A percentile compares a stretch with the other conserved stretches of the same genome.
These are phyloP conservation scores for Elgonia sp. DNA, from an alignment of 2,888 invertebrate species.

Conservation along the genomic window DNA sequence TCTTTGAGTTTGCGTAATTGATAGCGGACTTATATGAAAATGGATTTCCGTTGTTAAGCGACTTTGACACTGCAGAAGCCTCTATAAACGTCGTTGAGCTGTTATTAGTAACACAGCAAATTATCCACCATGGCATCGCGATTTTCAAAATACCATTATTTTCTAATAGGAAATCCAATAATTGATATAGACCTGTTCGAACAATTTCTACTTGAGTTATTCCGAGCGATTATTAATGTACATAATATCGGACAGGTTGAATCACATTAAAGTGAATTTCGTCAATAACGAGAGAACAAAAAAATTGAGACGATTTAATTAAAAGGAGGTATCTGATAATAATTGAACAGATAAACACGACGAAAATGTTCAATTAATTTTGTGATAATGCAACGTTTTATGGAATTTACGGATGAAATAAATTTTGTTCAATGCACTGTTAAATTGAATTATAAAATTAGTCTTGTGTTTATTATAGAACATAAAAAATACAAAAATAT, in stretches of 20 bases:
- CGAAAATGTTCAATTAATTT: no score
- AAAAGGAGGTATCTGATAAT: neutral
- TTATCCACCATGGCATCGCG: conserved; percentile 7
- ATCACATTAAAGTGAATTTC: conserved; percentile 14
- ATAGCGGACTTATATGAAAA: neutral
- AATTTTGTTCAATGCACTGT: no score
- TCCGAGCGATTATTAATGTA: conserved; percentile 42
- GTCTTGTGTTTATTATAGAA: no score
- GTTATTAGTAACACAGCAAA: conserved; percentile 9
- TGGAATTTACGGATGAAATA: neutral
- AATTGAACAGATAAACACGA: no score
- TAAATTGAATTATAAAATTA: no score
- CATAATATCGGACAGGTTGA: conserved; percentile 29
- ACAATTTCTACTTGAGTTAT: conserved; percentile 39
- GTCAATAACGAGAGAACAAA: conserved; percentile 10
- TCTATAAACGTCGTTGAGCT: neutral
- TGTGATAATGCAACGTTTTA: neutral
- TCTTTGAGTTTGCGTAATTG: no score
- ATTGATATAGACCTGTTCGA: conserved; percentile 41
- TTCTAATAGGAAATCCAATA: conserved; percentile 46
- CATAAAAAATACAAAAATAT: no score
- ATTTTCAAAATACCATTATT: conserved; percentile 25
- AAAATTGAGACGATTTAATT: conserved; percentile 38
- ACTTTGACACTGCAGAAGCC: neutral
- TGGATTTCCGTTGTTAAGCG: neutral